Percentiles rank a stretch among this genome's conserved stretches.
Evolutionary conservation across 2,113 vertebrate genomes (phyloP).

Genomic region (Stigmatopora nigra): DNA sequence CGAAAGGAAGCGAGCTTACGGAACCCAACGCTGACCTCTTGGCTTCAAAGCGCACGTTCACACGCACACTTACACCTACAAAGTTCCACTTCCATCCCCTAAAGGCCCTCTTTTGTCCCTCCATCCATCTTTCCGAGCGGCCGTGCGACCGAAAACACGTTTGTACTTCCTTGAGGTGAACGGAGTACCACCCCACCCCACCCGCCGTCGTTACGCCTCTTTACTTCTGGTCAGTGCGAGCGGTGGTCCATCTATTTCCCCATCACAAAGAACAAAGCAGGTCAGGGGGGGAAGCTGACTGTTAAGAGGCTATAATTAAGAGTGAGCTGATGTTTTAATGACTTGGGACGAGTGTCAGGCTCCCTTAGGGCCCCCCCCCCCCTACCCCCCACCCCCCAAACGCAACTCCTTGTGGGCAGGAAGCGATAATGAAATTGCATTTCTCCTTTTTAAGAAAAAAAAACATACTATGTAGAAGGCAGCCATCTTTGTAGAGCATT

Average conservation of each 20-base stretch:
- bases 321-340: slow-evolving; percentile 60
- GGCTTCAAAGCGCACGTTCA: slow-evolving; percentile 58
- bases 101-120: slow-evolving; percentile 29
- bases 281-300: slow-evolving; percentile 32
- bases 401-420: slow-evolving; percentile 30
- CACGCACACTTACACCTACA: slow-evolving; percentile 49
- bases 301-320: slow-evolving; percentile 56
- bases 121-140: slow-evolving; percentile 41
- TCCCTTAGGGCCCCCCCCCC: slow-evolving; percentile 31
- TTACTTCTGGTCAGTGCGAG: slow-evolving; percentile 40
- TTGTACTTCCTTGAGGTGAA: slow-evolving; percentile 52
- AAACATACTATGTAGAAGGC: background rate
- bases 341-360: slow-evolving; percentile 48
- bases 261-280: slow-evolving; percentile 51
- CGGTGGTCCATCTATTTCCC: slow-evolving; percentile 33
- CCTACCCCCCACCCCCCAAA: background rate
- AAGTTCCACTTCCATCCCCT: slow-evolving; percentile 55
- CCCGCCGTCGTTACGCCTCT: slow-evolving; percentile 37
- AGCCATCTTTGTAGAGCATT: background rate
- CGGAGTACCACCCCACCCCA: background rate
- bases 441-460: background rate
- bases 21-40: slow-evolving; percentile 50
- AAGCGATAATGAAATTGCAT: slow-evolving; percentile 8
- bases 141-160: slow-evolving; percentile 49
- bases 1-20: slow-evolving; percentile 30